phyloP scores from a whole-genome alignment of 1,140 invertebrate species.

The Zaprionus camerounensis region DNA sequence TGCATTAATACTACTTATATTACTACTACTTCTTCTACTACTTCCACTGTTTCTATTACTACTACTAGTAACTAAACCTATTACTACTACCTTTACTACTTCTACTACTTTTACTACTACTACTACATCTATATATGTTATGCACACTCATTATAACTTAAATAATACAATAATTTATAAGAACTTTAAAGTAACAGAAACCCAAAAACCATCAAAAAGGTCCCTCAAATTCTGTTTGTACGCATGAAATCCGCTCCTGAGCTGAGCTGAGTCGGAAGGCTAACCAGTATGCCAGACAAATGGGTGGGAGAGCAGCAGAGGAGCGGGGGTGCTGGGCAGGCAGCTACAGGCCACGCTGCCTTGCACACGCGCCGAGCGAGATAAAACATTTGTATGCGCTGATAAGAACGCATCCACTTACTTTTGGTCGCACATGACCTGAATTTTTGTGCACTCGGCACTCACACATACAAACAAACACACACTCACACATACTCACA shows the following conservation, averaged over 20 bases:
- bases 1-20: no score
- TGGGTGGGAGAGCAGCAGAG: not conserved
- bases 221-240: not conserved
- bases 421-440: slow-evolving; percentile 80
- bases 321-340: not conserved
- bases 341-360: slow-evolving; percentile 33
- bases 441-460: slow-evolving; percentile 59
- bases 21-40: no score
- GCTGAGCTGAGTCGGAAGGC: not conserved
- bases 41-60: no score
- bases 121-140: not conserved
- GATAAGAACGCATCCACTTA: slow-evolving; percentile 82
- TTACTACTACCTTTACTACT: no score
- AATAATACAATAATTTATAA: not conserved
- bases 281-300: not conserved
- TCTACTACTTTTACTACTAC: no score
- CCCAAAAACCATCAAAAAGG: not conserved
- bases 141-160: not conserved
- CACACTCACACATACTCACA: slow-evolving; percentile 12
- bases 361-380: slow-evolving; percentile 72
- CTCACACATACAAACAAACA: slow-evolving; percentile 8
- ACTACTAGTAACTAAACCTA: no score
- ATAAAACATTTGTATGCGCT: slow-evolving; percentile 82
- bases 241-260: slow-evolving; percentile 18
- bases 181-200: not conserved